phyloP scores from a whole-genome alignment of 2,797 vertebrate genomes.

The Tympanoctomys barrerae region DNA sequence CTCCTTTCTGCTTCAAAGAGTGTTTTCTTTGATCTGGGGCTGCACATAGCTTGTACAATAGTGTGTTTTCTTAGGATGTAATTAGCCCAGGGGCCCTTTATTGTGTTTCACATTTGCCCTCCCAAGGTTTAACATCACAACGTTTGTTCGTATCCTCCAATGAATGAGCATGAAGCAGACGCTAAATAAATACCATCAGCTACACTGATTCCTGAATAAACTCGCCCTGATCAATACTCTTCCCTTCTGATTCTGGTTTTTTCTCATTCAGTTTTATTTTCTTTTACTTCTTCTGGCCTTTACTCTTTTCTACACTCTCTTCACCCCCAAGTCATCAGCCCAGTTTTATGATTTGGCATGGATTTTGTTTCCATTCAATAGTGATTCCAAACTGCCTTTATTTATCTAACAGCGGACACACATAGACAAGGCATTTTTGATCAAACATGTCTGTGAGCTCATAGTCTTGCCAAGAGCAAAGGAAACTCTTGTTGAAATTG shows the following conservation, averaged over 20 bases:
- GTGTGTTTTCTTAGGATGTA: background rate
- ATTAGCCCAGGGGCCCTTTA: background rate
- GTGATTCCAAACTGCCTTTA: background rate
- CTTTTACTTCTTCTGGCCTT: background rate
- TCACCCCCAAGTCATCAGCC: background rate
- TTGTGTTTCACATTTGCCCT: background rate
- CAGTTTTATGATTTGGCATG: background rate
- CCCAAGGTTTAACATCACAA: background rate
- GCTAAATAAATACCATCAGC: conserved; percentile 1
- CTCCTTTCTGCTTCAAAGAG: background rate
- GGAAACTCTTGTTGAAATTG: background rate
- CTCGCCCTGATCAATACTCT: background rate
- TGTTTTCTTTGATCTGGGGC: background rate
- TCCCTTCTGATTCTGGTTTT: background rate
- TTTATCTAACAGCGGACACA: background rate
- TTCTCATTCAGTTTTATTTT: background rate
- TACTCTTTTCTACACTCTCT: background rate
- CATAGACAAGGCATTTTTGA: background rate
- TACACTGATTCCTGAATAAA: background rate
- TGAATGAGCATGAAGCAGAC: background rate
- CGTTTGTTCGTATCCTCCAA: background rate
- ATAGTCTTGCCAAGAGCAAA: background rate
- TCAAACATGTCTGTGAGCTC: background rate
- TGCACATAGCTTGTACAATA: background rate
- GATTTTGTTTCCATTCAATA: background rate